These are phyloP conservation scores for Eulemur mongoz DNA, from an alignment of 2,797 vertebrate species.

Conservation along the genomic window DNA sequence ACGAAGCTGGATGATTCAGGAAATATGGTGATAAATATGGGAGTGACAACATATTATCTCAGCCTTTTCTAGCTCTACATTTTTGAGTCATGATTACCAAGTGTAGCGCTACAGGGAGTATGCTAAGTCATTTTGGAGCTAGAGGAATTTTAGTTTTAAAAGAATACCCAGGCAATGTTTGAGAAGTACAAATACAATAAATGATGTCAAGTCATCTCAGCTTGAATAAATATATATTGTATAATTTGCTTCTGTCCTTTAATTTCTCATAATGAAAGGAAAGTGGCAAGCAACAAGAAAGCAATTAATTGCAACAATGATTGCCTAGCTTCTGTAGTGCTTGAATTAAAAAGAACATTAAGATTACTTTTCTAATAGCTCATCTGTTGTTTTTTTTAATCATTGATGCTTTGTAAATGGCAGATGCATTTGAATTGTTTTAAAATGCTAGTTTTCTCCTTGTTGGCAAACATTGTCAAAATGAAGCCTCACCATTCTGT, in stretches of 20 bases:
- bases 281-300: constrained; percentile 68
- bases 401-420: constrained; percentile 39
- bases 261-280: constrained; percentile 65
- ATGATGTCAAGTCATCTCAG: constrained; percentile 44
- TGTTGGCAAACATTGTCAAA: constrained; percentile 41
- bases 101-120: background rate
- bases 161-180: constrained; percentile 45
- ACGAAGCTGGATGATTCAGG: constrained; percentile 80
- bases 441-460: background rate
- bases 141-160: constrained; percentile 59
- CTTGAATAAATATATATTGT: constrained; percentile 60
- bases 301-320: constrained; percentile 65
- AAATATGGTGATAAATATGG: constrained; percentile 82
- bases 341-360: constrained; percentile 67
- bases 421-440: constrained; percentile 39
- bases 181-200: constrained; percentile 46
- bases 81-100: constrained; percentile 74
- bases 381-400: background rate
- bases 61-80: constrained; percentile 48
- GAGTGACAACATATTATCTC: constrained; percentile 76
- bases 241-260: constrained; percentile 62
- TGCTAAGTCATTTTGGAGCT: constrained; percentile 53
- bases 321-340: constrained; percentile 45
- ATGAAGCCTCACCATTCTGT: background rate
- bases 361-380: constrained; percentile 65